phyloP scores from a whole-genome alignment of 2,113 vertebrate genomes.

The Calonectris borealis region DNA sequence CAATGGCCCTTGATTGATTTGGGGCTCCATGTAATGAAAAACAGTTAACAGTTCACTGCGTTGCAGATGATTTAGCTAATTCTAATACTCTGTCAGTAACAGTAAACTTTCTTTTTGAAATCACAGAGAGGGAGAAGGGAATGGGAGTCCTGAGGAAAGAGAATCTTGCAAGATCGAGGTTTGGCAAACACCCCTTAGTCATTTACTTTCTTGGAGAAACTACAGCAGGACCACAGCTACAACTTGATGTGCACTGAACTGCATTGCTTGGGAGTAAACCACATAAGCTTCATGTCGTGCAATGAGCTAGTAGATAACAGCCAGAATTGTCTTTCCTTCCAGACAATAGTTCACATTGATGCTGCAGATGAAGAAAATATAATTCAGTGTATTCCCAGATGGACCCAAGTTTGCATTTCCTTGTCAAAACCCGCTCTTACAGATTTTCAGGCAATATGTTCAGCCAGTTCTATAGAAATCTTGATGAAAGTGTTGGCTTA shows the following conservation, averaged over 20 bases:
- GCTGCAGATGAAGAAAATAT: not conserved
- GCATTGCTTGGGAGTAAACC: not conserved
- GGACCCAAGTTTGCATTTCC: not conserved
- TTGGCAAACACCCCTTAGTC: not conserved
- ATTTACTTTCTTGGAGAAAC: not conserved
- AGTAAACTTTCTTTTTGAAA: not conserved
- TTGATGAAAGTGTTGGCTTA: not conserved
- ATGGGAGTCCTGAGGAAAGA: not conserved
- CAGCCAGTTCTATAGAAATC: not conserved
- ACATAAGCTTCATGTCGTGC: rapidly evolving
- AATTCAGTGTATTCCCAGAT: not conserved
- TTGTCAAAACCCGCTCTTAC: not conserved
- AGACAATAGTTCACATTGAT: not conserved
- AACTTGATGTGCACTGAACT: not conserved
- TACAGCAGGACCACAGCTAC: not conserved
- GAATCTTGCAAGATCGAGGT: not conserved
- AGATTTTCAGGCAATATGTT: not conserved
- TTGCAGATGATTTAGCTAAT: not conserved
- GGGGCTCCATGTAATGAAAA: not conserved
- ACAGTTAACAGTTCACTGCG: not conserved
- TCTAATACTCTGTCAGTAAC: not conserved
- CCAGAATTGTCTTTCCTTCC: not conserved
- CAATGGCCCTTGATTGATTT: not conserved
- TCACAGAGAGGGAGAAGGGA: not conserved
- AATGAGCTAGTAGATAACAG: not conserved